Percentiles rank a stretch among this genome's conserved stretches.
These are phyloP conservation scores for Desmophyllum pertusum DNA, from an alignment of 92 coral and sea anemone genomes.

Conservation along the genomic window DNA sequence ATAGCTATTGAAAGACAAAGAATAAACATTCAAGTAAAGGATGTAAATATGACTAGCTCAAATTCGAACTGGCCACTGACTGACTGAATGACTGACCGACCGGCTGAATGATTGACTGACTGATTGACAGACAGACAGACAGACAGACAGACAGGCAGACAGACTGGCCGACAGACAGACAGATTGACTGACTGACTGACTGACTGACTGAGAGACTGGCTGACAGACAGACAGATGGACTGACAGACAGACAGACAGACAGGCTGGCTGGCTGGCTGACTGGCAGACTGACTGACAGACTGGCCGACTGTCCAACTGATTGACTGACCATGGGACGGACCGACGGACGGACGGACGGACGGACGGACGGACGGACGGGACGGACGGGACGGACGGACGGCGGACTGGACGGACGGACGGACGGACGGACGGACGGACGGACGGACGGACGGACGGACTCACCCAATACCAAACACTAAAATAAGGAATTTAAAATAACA, in stretches of 20 bases:
- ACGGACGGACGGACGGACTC: conserved; percentile 10
- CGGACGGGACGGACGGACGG: too few relatives aligned
- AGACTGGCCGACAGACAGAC: conserved; percentile 1
- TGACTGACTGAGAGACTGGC: too few relatives aligned
- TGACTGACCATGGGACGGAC: conserved; percentile 6
- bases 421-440: conserved; percentile 1
- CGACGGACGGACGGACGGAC: too few relatives aligned
- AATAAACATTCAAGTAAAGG: too few relatives aligned
- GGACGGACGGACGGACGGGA: too few relatives aligned
- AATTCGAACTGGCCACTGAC: not conserved
- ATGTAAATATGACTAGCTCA: not conserved
- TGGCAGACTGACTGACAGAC: conserved; percentile 3
- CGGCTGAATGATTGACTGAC: conserved; percentile 5
- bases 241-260: conserved; percentile 10
- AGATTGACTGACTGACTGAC: conserved; percentile 13
- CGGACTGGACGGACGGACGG: too few relatives aligned
- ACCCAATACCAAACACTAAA: not conserved
- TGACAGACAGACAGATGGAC: not conserved
- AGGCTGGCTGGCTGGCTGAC: too few relatives aligned
- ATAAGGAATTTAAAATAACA: not conserved
- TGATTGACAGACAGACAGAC: too few relatives aligned
- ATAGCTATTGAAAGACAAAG: too few relatives aligned
- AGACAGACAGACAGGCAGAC: not conserved
- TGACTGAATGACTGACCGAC: conserved; percentile 10
- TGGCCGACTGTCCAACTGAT: not conserved